phyloP scores from a whole-genome alignment of 1,140 invertebrate genomes.

The Leptinotarsa lineolata region DNA sequence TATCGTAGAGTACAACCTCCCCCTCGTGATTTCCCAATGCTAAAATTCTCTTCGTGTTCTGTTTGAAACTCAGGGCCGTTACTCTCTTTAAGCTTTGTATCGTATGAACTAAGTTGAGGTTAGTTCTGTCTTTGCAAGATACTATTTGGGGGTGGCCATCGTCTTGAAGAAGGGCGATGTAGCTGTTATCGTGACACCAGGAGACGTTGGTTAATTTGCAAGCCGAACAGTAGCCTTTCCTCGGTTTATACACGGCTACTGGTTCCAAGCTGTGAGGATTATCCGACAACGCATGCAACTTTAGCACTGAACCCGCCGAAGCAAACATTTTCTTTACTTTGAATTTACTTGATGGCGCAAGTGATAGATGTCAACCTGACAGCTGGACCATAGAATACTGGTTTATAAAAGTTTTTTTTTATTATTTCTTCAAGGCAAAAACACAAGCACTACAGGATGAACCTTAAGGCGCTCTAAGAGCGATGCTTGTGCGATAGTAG shows the following conservation, averaged over 20 bases:
- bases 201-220: conserved; percentile 17
- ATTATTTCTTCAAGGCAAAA: no score
- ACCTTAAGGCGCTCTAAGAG: no score
- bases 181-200: conserved; percentile 44
- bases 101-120: conserved; percentile 35
- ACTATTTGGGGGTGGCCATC: conserved; percentile 38
- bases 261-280: conserved; percentile 10
- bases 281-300: conserved; percentile 9
- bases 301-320: conserved; percentile 13
- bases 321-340: conserved; percentile 23
- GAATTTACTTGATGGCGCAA: conserved; percentile 15
- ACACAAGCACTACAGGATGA: no score
- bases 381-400: no score
- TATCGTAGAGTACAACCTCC: conserved; percentile 42
- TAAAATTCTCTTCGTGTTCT: conserved; percentile 35
- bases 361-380: neutral
- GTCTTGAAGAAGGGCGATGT: conserved; percentile 35
- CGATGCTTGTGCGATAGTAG: no score
- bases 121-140: conserved; percentile 36
- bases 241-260: conserved; percentile 15
- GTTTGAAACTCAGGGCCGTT: conserved; percentile 35
- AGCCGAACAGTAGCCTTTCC: neutral
- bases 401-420: no score
- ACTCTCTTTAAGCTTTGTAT: conserved; percentile 33
- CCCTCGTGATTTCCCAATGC: conserved; percentile 34